Base-by-base conservation (phyloP, 1,140 invertebrate genomes). In the Sitobion miscanthi region DNA sequence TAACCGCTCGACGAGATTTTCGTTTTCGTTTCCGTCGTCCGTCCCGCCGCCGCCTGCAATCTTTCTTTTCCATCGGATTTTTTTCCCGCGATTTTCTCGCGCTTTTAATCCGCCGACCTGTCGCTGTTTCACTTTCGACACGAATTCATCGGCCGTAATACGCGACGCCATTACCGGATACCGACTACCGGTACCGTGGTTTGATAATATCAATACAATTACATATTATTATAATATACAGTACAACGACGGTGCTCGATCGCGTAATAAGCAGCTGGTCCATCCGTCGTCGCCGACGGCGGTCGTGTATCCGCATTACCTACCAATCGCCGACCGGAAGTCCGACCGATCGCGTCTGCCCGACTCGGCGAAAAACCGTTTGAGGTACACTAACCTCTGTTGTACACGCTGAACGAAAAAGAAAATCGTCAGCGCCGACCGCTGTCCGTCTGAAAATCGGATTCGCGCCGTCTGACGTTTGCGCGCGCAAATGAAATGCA, bases 401-500 rank as follows among this genome's bases (percentile, higher is more conserved):
- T 85, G 38, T 42, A 42, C 35, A 4, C 82, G 8, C 20, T 86
- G 42, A 25, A n/a, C 35, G 35, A 38, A 7, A 82, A 82, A 38
- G 23, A 83, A 7, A 20, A 38, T 35, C 82, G 82, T 23, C 20
- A 8, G 35, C 82, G 17, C 17, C n/a, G 35, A 82, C 5, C 77
- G 82, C 35, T 2, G 35, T 83, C 38, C 21, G 21, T 83, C 83
- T 25, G 38, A 42, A 85, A 42, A 42, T 85, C 38, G 83, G 83
- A 42, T 85, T 85, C 38, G 82, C n/a, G 30, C 45, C 25, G 47
- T 42, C 30, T 38, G 14, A 35, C 25, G 42, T 54, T 21, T 38
- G 11, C 87, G n/a, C 25, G 85, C 49, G 49, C 35, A 54, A 89
- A 89, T 89, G 87, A 89, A 89, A 89, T 89, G 87, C 87, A 89